These are phyloP conservation scores for Hepsetus odoe DNA, from an alignment of 2,113 vertebrate genomes.

Conservation along the genomic window DNA sequence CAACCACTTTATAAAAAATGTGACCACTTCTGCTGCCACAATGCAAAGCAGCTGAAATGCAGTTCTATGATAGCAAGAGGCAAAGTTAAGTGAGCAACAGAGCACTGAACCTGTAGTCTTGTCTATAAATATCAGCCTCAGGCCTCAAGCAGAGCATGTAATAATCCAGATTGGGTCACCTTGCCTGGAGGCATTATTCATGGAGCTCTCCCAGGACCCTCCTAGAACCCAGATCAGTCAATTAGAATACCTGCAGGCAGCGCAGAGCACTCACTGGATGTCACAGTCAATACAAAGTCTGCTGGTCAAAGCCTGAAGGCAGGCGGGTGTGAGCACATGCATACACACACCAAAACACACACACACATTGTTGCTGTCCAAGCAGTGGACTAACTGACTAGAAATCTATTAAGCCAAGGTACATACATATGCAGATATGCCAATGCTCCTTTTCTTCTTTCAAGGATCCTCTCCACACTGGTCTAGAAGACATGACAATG, in stretches of 20 bases:
- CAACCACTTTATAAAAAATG: not conserved
- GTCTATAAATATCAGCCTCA: constrained; percentile 60
- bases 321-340: not conserved
- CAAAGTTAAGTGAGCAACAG: constrained; percentile 28
- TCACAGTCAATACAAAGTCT: constrained; percentile 36
- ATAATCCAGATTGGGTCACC: constrained; percentile 56
- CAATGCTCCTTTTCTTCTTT: not conserved
- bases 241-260: constrained; percentile 40
- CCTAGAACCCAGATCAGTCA: constrained; percentile 53
- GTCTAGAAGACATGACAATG: too few relatives aligned
- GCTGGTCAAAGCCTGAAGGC: constrained; percentile 15
- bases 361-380: not conserved
- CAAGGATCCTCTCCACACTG: not conserved
- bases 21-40: constrained; percentile 1
- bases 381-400: not conserved
- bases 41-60: constrained; percentile 36
- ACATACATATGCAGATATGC: not conserved
- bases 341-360: not conserved
- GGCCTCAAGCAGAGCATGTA: constrained; percentile 47
- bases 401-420: not conserved
- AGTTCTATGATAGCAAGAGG: constrained; percentile 18
- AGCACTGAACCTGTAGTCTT: constrained; percentile 47
- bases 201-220: constrained; percentile 39
- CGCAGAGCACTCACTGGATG: constrained; percentile 34
- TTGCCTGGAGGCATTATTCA: constrained; percentile 57